Percentiles rank a stretch among this genome's conserved stretches.
Evolutionary conservation across 2,888 invertebrate species (phyloP).

Genomic region (Epinotia nisella): DNA sequence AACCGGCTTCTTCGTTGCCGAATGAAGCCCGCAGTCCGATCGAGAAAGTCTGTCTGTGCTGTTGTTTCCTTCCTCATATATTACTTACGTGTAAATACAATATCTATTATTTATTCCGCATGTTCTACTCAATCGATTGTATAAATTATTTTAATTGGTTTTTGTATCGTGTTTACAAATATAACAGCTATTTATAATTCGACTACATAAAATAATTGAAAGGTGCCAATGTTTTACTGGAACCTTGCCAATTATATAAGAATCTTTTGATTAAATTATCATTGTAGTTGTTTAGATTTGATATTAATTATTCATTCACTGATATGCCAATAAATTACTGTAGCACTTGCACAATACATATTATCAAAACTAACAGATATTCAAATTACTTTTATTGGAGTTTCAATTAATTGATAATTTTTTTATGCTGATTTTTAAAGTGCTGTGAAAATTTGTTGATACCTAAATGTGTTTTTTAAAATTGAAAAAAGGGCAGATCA

Average conservation of each 20-base stretch:
- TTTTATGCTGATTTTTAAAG: too few species aligned
- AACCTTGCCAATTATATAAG: constrained; percentile 12
- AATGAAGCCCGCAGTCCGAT: constrained; percentile 19
- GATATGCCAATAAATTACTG: neutral
- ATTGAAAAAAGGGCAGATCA: too few species aligned
- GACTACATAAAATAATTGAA: neutral
- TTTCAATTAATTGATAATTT: too few species aligned
- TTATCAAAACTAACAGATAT: too few species aligned
- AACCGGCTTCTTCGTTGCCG: constrained; percentile 40
- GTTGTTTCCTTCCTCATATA: constrained; percentile 10
- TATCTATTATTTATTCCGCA: too few species aligned
- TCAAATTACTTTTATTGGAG: too few species aligned
- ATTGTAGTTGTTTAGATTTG: neutral
- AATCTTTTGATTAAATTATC: neutral
- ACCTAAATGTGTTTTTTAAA: neutral
- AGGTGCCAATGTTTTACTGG: constrained; percentile 10
- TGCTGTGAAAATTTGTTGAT: neutral
- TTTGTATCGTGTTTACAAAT: neutral
- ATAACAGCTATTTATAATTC: constrained; percentile 13
- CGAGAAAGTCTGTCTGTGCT: constrained; percentile 16
- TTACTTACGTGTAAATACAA: constrained; percentile 10
- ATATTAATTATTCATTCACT: neutral
- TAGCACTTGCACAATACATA: neutral
- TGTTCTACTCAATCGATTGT: neutral
- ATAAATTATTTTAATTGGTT: neutral